Evolutionary conservation across 2,113 vertebrate species (phyloP).

Genomic region (Ceuthmochares aereus): DNA sequence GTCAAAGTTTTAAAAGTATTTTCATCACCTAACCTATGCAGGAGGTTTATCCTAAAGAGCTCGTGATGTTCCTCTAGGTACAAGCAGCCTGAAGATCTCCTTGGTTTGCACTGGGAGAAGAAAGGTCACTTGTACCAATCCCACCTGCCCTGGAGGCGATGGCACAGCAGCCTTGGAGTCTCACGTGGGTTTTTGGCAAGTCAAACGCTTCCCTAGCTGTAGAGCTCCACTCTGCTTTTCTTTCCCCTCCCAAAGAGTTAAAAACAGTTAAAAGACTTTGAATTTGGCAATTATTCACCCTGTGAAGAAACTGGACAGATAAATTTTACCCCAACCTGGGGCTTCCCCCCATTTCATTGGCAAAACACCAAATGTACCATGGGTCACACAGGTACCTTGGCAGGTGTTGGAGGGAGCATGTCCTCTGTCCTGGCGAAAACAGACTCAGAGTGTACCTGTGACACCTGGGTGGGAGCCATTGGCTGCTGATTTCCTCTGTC

Average conservation of each 20-base stretch:
- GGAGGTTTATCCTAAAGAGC: neutral
- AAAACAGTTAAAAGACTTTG: neutral
- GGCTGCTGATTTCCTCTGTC: neutral
- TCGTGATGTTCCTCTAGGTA: neutral
- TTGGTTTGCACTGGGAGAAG: neutral
- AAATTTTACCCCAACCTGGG: neutral
- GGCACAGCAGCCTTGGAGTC: rapidly evolving
- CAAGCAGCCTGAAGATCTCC: neutral
- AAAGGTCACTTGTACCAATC: neutral
- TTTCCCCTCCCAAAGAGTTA: too few relatives aligned
- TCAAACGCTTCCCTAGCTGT: neutral
- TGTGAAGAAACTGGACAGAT: neutral
- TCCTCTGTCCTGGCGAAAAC: neutral
- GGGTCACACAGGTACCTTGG: rapidly evolving
- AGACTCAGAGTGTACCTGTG: rapidly evolving
- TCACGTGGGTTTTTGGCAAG: neutral
- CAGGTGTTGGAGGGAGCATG: neutral
- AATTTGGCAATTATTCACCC: neutral
- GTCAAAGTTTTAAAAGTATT: neutral
- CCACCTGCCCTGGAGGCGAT: neutral
- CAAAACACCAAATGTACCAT: rapidly evolving
- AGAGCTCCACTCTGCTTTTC: neutral
- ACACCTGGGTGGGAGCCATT: neutral
- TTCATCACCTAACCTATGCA: rapidly evolving
- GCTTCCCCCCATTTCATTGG: neutral